Percentiles rank a stretch among this genome's conserved stretches.
Evolutionary conservation across 2,888 invertebrate genomes (phyloP).

Genomic region (Ochropleura plecta): DNA sequence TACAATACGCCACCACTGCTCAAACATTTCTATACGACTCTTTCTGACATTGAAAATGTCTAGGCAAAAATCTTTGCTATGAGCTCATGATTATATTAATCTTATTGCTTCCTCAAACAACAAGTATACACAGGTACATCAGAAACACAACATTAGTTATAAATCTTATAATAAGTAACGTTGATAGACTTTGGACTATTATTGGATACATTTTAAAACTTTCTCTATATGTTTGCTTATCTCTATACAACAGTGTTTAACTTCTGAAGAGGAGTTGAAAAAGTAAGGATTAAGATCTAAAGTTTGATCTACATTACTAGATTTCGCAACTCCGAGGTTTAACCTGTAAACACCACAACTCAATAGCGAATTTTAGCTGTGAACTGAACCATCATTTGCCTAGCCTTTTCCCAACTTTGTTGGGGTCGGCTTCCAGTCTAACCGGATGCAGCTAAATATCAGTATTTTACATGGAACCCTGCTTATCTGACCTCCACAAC

Average conservation of each 20-base stretch:
- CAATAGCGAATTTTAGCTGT: no score
- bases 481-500: no score
- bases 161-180: constrained; percentile 58
- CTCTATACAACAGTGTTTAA: constrained; percentile 64
- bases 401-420: no score
- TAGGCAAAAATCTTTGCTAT: background rate
- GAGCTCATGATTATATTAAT: background rate
- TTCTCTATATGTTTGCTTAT: constrained; percentile 54
- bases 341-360: no score
- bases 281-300: background rate
- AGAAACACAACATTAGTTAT: constrained; percentile 49
- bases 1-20: no score
- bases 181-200: constrained; percentile 64
- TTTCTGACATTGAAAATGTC: background rate
- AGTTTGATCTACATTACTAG: no score
- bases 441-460: no score
- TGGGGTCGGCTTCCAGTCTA: no score
- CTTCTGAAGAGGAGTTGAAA: constrained; percentile 46
- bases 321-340: background rate
- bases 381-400: no score
- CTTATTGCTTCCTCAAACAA: constrained; percentile 43
- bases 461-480: no score
- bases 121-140: constrained; percentile 10
- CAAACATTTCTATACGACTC: no score
- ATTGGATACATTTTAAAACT: constrained; percentile 53